These are phyloP conservation scores for Akabosia matsudoensis DNA, from an alignment of 1,140 invertebrate species.

Conservation along the genomic window DNA sequence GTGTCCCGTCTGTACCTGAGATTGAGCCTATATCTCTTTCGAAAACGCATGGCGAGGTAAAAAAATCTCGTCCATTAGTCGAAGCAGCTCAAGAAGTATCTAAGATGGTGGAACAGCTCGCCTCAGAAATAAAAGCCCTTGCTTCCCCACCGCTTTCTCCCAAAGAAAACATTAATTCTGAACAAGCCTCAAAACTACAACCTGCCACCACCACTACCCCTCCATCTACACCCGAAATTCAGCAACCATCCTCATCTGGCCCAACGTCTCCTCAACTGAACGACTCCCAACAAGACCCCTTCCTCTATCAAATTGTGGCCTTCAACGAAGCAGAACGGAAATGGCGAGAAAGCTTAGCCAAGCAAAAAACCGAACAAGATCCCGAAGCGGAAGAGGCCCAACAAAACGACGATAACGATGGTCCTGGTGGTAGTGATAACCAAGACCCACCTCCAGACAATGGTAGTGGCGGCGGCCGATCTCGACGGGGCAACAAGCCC, in stretches of 20 bases:
- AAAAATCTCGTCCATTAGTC: constrained; percentile 10
- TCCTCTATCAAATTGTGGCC: constrained; percentile 24
- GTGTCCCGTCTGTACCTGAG: constrained; percentile 17
- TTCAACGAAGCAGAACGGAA: constrained; percentile 39
- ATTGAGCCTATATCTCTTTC: background rate
- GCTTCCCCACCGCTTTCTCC: background rate
- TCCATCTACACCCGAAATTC: constrained; percentile 41
- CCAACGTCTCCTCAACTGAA: constrained; percentile 2
- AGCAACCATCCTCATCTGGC: background rate
- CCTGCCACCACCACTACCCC: constrained; percentile 45
- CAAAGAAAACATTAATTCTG: background rate
- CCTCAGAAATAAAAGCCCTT: constrained; percentile 12
- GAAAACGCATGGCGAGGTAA: background rate
- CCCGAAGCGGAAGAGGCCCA: background rate
- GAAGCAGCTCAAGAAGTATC: constrained; percentile 29
- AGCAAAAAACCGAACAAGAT: constrained; percentile 22
- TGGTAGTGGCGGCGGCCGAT: constrained; percentile 40
- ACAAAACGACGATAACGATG: constrained; percentile 16
- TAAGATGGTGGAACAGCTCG: constrained; percentile 26
- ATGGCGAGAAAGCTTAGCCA: constrained; percentile 40
- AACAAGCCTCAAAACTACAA: constrained; percentile 42
- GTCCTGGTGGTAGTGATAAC: background rate
- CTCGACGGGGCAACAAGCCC: constrained; percentile 35
- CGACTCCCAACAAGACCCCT: constrained; percentile 10
- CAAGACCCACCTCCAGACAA: constrained; percentile 10